Conservation (phyloP, 2,888 invertebrate species). For the Aelia acuminata region DNA sequence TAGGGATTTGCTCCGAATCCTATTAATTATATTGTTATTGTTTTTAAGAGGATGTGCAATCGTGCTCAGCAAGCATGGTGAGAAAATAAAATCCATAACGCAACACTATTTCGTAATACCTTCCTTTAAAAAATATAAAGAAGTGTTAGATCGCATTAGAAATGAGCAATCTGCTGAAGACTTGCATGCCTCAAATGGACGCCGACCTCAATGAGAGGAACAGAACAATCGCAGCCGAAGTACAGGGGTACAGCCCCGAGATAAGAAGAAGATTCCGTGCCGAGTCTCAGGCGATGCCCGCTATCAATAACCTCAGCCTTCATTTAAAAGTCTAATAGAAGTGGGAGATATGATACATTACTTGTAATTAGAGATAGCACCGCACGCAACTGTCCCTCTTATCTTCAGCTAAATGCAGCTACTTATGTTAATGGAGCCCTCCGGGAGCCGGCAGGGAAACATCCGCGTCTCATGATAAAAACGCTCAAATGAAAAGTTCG, state of each 20-base stretch:
- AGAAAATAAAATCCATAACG: no score
- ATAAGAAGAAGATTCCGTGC: slow-evolving; percentile 50
- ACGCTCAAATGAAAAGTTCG: slow-evolving; percentile 42
- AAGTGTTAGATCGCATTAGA: background rate
- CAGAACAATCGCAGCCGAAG: background rate
- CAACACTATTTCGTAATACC: no score
- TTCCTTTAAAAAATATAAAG: no score
- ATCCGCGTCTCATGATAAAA: slow-evolving; percentile 38
- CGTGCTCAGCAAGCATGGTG: no score
- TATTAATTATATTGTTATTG: no score
- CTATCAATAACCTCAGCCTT: slow-evolving; percentile 55
- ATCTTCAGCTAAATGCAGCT: slow-evolving; percentile 17
- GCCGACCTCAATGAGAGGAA: background rate
- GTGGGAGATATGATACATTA: slow-evolving; percentile 37
- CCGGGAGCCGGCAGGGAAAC: background rate
- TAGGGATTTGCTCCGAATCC: no score
- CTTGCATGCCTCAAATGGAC: background rate
- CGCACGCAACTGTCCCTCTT: slow-evolving; percentile 35
- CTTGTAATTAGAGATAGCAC: slow-evolving; percentile 36
- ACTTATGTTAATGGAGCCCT: slow-evolving; percentile 34
- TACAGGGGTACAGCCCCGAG: background rate
- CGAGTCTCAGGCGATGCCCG: slow-evolving; percentile 42
- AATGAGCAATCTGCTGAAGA: background rate
- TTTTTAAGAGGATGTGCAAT: no score
- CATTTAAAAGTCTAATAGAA: slow-evolving; percentile 57